phyloP scores from a whole-genome alignment of 1,140 invertebrate genomes.

The Anthonomus grandis region DNA sequence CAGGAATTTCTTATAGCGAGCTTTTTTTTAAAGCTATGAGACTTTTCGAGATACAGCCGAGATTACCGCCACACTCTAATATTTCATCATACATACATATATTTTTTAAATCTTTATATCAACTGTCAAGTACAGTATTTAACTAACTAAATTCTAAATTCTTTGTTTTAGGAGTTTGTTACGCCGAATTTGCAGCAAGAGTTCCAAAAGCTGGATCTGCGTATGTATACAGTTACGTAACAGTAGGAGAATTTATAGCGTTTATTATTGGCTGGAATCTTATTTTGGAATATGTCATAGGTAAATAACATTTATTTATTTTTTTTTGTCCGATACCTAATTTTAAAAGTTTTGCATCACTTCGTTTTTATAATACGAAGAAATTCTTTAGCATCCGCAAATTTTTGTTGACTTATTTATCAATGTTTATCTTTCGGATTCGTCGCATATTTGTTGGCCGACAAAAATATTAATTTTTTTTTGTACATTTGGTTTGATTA shows the following conservation, averaged over 20 bases:
- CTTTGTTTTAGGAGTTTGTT: slow-evolving; percentile 64
- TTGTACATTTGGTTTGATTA: too few species aligned
- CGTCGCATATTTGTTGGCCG: too few species aligned
- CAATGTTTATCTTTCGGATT: too few species aligned
- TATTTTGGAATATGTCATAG: slow-evolving; percentile 87
- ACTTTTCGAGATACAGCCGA: too few species aligned
- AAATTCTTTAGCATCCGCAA: not conserved
- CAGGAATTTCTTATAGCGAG: too few species aligned
- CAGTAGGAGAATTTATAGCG: slow-evolving; percentile 77
- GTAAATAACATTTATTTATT: slow-evolving; percentile 49
- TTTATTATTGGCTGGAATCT: slow-evolving; percentile 88
- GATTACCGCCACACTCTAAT: too few species aligned
- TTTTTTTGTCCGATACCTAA: not conserved
- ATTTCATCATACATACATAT: too few species aligned
- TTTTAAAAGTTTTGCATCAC: not conserved
- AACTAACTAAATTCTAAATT: too few species aligned
- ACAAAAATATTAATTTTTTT: too few species aligned
- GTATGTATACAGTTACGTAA: slow-evolving; percentile 82
- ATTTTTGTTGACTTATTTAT: not conserved
- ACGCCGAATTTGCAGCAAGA: slow-evolving; percentile 83
- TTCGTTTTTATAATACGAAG: not conserved
- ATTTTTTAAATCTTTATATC: too few species aligned
- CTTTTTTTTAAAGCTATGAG: too few species aligned
- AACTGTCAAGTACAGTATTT: too few species aligned
- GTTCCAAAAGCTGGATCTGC: slow-evolving; percentile 83